Percentiles rank a stretch among this genome's conserved stretches.
Conservation (phyloP, 2,888 invertebrate species). For the Neuroscelio doddi region DNA sequence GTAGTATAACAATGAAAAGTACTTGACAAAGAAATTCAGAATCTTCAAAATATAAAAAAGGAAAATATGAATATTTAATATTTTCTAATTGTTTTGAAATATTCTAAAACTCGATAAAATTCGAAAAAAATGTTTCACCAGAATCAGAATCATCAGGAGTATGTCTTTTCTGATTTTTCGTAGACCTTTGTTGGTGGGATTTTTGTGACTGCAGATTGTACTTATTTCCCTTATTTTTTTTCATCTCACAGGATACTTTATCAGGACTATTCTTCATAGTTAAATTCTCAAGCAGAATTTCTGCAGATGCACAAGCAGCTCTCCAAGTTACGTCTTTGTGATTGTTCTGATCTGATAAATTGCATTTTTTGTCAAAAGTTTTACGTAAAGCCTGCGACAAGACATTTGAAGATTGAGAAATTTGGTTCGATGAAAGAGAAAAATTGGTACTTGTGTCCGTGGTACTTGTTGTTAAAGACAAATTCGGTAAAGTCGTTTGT, state of each 20-base stretch:
- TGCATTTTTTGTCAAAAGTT: conserved; percentile 44
- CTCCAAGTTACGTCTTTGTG: conserved; percentile 63
- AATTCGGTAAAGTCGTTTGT: conserved; percentile 14
- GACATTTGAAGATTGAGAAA: conserved; percentile 17
- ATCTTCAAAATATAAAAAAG: neutral
- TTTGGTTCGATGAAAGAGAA: conserved; percentile 41
- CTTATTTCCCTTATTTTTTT: conserved; percentile 1
- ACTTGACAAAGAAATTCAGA: neutral
- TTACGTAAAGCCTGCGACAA: conserved; percentile 49
- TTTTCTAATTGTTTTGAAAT: neutral
- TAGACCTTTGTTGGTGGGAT: neutral
- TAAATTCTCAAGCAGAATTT: conserved; percentile 62
- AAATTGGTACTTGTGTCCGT: conserved; percentile 31
- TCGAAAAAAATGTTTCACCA: neutral
- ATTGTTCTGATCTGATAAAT: conserved; percentile 32
- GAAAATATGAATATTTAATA: neutral
- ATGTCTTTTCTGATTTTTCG: conserved; percentile 8
- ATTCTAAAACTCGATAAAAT: neutral
- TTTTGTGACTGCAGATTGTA: neutral
- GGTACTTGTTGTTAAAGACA: conserved; percentile 12
- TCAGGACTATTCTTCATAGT: conserved; percentile 41
- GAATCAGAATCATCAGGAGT: conserved; percentile 54
- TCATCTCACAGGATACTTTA: neutral
- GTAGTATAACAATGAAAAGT: neutral
- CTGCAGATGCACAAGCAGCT: conserved; percentile 67